phyloP scores from a whole-genome alignment of 2,113 vertebrate genomes.

The Macaca nemestrina region DNA sequence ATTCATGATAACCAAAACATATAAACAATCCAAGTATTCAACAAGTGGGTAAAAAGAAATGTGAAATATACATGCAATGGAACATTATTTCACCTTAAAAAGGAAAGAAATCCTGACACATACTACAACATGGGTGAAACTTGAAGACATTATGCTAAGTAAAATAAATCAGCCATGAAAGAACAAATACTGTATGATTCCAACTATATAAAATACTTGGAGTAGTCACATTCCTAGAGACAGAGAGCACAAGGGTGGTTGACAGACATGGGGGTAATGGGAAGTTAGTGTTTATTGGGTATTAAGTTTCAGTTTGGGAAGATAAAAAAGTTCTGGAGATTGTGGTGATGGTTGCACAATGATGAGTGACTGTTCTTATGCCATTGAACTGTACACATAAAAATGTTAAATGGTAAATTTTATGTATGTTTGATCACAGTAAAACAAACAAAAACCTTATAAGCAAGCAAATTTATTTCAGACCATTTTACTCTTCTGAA shows the following conservation, averaged over 20 bases:
- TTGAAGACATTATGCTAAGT: neutral
- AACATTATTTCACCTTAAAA: neutral
- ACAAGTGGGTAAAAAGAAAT: neutral
- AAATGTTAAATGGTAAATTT: neutral
- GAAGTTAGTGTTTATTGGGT: neutral
- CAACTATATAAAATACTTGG: neutral
- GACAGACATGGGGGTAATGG: neutral
- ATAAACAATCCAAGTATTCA: neutral
- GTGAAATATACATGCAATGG: neutral
- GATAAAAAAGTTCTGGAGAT: neutral
- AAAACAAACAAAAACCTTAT: neutral
- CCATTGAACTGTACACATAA: neutral
- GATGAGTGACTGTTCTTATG: neutral
- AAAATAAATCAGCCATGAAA: neutral
- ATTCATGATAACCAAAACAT: neutral
- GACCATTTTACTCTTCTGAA: neutral
- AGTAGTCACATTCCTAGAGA: neutral
- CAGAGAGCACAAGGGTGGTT: neutral
- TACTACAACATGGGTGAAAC: neutral
- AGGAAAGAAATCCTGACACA: neutral
- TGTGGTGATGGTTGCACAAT: accelerated
- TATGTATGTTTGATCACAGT: neutral
- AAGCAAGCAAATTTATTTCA: neutral
- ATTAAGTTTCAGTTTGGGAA: neutral
- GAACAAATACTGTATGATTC: neutral